Evolutionary conservation across 2,888 invertebrate genomes (phyloP), one percentile per base, ranked within the genome.

Genomic region (Beris morrisii): DNA sequence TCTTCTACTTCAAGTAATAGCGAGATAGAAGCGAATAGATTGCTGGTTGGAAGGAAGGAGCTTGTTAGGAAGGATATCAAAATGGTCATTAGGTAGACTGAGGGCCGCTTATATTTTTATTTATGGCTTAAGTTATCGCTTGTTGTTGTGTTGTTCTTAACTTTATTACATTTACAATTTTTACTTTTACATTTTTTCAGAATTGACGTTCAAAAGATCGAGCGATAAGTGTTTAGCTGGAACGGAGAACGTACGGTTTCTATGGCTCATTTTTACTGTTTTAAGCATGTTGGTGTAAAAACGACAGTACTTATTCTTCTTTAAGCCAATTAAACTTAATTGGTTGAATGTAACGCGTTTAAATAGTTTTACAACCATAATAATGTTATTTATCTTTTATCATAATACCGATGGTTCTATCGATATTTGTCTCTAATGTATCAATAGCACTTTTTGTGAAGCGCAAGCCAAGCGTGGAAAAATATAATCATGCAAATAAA

Each of bases 41-140:
- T 9, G 22, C 15, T 12, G 15, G 4, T 3, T 11, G 28, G 11
- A 28, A 52, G 11, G 54, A 32, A 54, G 13, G 28, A 31, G 32
- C 28, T 31, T 54, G 54, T 54, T 13, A 11, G 15, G 22, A 15
- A 6, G 13, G 56, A 58, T 58, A 58, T 22, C 45, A 28, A 13
- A 43, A 46, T 12, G 44, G 30, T 30, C 28, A 45, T 44, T 58
- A 45, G 30, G 31, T 45, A 30, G 15, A 58, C 44, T 44, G 30
- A 44, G 45, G 45, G 28, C 22, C 6, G 44, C 58, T 58, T 58
- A 58, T 46, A 58, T 58, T 58, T 58, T 58, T 58, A 58, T 58
- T 58, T 58, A 58, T 58, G 58, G 45, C 58, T 58, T 12, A 28
- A 28, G 58, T 58, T 46, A 46, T 45, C n/a, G 58, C 31, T 15